These are phyloP conservation scores for Hoplias malabaricus DNA, from an alignment of 2,113 vertebrate genomes.

Conservation along the genomic window DNA sequence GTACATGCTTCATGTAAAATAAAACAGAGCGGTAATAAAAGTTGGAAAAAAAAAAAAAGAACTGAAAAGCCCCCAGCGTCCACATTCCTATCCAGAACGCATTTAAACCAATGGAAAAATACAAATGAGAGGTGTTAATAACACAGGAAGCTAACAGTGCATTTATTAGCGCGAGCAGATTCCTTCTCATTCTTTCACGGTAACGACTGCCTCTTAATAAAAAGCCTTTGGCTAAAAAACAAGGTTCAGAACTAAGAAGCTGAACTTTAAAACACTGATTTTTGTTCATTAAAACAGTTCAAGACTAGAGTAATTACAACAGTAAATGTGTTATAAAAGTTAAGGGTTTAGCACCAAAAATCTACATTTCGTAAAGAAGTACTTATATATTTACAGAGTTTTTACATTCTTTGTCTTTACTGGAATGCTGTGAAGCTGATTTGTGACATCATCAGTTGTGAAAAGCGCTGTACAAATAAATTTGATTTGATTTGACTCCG, in stretches of 20 bases:
- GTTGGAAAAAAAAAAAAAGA: not conserved
- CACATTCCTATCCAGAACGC: not conserved
- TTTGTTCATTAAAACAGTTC: no score
- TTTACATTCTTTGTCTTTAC: no score
- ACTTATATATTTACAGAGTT: no score
- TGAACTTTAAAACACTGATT: no score
- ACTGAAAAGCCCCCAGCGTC: not conserved
- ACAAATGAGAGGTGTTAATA: not conserved
- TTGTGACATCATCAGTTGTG: no score
- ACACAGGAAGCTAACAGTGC: not conserved
- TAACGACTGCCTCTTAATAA: not conserved
- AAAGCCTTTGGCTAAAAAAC: not conserved
- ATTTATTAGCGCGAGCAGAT: not conserved
- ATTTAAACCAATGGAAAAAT: not conserved
- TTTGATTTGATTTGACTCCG: no score
- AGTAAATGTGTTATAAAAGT: no score
- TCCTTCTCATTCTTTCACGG: not conserved
- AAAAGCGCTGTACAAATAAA: no score
- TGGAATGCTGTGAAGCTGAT: no score
- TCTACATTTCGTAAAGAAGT: no score
- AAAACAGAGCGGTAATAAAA: not conserved
- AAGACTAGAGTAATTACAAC: no score
- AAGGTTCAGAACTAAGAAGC: not conserved
- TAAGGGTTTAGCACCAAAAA: no score
- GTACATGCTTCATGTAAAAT: conserved; percentile 8